Conservation (phyloP, 1,140 invertebrate species). For the Drosophila burlai region DNA sequence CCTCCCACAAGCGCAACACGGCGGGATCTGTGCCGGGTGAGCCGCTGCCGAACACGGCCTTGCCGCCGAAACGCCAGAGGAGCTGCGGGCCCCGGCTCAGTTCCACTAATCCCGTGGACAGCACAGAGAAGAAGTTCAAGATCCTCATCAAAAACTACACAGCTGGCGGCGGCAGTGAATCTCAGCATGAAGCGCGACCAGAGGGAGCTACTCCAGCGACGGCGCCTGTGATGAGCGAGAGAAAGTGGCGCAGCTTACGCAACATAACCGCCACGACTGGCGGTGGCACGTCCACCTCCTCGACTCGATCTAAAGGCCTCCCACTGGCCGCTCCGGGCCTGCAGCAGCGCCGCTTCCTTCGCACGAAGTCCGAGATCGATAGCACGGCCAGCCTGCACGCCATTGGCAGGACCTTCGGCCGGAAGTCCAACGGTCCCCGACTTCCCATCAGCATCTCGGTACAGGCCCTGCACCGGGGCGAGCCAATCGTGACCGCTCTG, state of each 20-base stretch:
- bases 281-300: neutral
- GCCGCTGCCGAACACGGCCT: slow-evolving; percentile 19
- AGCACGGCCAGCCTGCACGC: slow-evolving; percentile 64
- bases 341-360: slow-evolving; percentile 52
- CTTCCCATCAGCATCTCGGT: slow-evolving; percentile 68
- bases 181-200: slow-evolving; percentile 33
- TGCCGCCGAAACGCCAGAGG: slow-evolving; percentile 72
- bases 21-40: slow-evolving; percentile 26
- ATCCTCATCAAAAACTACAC: slow-evolving; percentile 75
- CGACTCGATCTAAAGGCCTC: slow-evolving; percentile 18
- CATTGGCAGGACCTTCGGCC: slow-evolving; percentile 66
- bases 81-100: slow-evolving; percentile 75
- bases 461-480: slow-evolving; percentile 67
- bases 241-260: slow-evolving; percentile 70
- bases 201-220: slow-evolving; percentile 32
- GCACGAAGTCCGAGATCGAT: slow-evolving; percentile 71
- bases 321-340: slow-evolving; percentile 4
- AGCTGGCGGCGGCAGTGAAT: slow-evolving; percentile 11
- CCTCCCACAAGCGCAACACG: slow-evolving; percentile 60
- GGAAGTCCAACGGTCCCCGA: slow-evolving; percentile 55
- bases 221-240: slow-evolving; percentile 50
- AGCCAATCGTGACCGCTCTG: slow-evolving; percentile 63
- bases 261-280: slow-evolving; percentile 56
- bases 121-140: slow-evolving; percentile 70
- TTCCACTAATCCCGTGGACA: slow-evolving; percentile 42